Evolutionary conservation across 2,888 invertebrate species (phyloP).

Genomic region (Corythucha ciliata): DNA sequence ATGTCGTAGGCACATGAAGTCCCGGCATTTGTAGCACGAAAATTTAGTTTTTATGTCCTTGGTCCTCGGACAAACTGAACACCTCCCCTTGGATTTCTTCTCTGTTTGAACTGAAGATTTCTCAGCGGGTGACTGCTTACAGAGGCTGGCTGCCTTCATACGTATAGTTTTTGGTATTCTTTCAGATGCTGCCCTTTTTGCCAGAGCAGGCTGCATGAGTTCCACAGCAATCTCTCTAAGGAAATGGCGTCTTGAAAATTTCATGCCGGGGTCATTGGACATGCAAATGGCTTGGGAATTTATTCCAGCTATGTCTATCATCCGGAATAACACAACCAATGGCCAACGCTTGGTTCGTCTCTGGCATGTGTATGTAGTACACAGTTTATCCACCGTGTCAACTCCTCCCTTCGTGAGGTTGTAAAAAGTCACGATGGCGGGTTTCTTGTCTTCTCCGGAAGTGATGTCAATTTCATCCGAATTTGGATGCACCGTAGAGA

Average conservation of each 20-base stretch:
- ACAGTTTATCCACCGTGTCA: constrained; percentile 20
- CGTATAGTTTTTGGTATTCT: too few species aligned
- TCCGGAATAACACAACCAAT: neutral
- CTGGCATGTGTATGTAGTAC: constrained; percentile 15
- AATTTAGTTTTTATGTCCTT: too few species aligned
- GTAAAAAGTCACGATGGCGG: constrained; percentile 22
- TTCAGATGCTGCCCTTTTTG: too few species aligned
- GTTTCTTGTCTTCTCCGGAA: constrained; percentile 14
- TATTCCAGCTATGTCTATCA: neutral
- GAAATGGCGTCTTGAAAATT: too few species aligned
- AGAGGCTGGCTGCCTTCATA: too few species aligned
- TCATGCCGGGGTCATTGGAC: too few species aligned
- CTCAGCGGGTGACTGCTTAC: too few species aligned
- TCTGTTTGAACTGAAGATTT: too few species aligned
- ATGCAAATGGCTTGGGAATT: neutral
- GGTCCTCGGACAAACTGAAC: too few species aligned
- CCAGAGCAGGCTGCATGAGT: neutral
- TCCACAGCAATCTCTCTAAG: neutral
- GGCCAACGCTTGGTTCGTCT: constrained; percentile 22
- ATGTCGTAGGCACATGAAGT: too few species aligned
- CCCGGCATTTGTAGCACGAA: too few species aligned
- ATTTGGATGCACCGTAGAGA: neutral
- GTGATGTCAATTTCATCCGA: neutral
- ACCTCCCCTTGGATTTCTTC: too few species aligned
- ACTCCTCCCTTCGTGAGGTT: constrained; percentile 23